phyloP scores from a whole-genome alignment of 2,113 vertebrate species.

The Pterophyllum scalare region DNA sequence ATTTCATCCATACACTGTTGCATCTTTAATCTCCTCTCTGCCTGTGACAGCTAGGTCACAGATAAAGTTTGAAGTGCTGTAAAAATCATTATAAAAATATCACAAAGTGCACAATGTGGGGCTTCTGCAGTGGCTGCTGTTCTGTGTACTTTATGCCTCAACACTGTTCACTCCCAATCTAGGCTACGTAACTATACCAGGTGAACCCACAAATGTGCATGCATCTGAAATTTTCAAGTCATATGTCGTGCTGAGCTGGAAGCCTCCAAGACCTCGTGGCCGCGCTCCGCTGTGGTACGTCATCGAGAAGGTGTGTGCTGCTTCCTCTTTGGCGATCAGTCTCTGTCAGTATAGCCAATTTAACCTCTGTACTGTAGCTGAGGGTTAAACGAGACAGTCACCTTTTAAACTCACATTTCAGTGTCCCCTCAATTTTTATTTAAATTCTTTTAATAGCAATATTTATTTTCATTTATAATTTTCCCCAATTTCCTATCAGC shows the following conservation, averaged over 20 bases:
- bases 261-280: conserved; percentile 89
- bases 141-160: conserved; percentile 22
- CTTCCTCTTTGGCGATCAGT: not conserved
- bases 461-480: not conserved
- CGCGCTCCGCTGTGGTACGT: conserved; percentile 89
- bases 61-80: not conserved
- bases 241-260: conserved; percentile 96
- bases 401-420: not conserved
- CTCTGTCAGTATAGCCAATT: not conserved
- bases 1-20: too few relatives aligned
- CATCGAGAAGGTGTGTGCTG: conserved; percentile 86
- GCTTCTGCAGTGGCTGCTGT: conserved; percentile 37
- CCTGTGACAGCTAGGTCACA: not conserved
- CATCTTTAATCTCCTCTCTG: not conserved
- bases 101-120: conserved; percentile 15
- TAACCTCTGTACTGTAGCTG: not conserved
- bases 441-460: not conserved
- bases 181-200: conserved; percentile 89
- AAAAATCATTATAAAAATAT: not conserved
- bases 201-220: conserved; percentile 89
- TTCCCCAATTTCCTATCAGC: not conserved
- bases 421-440: too few relatives aligned
- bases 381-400: not conserved
- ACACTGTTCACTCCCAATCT: conserved; percentile 47
- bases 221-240: conserved; percentile 90